Evolutionary conservation across 2,888 invertebrate genomes (phyloP).

Genomic region (Macaria liturata): DNA sequence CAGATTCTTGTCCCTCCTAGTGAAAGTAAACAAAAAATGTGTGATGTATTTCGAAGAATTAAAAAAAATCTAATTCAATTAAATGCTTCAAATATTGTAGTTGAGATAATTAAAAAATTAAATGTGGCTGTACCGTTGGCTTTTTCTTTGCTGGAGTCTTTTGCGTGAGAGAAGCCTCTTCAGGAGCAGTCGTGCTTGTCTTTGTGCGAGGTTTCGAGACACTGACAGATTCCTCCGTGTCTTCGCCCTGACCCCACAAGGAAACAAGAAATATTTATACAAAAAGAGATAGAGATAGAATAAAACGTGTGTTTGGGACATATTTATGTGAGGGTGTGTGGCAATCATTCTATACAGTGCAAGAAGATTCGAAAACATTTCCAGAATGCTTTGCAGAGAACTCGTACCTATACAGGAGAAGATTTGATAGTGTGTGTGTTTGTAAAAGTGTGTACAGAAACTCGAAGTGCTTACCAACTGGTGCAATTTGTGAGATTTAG

Average conservation of each 20-base stretch:
- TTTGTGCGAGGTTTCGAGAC: constrained; percentile 75
- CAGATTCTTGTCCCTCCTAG: constrained; percentile 74
- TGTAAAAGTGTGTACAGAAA: constrained; percentile 4
- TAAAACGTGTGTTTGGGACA: constrained; percentile 18
- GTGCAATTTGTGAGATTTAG: constrained; percentile 6
- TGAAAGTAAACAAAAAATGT: constrained; percentile 2
- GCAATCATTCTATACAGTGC: constrained; percentile 16
- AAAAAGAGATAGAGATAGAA: constrained; percentile 35
- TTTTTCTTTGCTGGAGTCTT: constrained; percentile 80
- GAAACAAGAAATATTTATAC: constrained; percentile 45
- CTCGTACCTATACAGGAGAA: neutral
- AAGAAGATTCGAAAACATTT: constrained; percentile 5
- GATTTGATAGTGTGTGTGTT: neutral
- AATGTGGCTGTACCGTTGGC: constrained; percentile 65
- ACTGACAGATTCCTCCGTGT: constrained; percentile 77
- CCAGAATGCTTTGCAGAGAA: constrained; percentile 17
- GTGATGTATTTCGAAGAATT: neutral
- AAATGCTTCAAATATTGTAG: constrained; percentile 1
- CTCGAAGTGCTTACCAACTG: neutral
- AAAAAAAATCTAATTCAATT: neutral
- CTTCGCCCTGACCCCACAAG: constrained; percentile 70
- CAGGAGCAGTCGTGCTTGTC: constrained; percentile 77
- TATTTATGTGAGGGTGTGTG: constrained; percentile 11
- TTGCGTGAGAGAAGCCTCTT: constrained; percentile 78
- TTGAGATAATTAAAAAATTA: constrained; percentile 67